These are phyloP conservation scores for Aphelocoma californica DNA, from an alignment of 2,797 vertebrate genomes.

Conservation along the genomic window DNA sequence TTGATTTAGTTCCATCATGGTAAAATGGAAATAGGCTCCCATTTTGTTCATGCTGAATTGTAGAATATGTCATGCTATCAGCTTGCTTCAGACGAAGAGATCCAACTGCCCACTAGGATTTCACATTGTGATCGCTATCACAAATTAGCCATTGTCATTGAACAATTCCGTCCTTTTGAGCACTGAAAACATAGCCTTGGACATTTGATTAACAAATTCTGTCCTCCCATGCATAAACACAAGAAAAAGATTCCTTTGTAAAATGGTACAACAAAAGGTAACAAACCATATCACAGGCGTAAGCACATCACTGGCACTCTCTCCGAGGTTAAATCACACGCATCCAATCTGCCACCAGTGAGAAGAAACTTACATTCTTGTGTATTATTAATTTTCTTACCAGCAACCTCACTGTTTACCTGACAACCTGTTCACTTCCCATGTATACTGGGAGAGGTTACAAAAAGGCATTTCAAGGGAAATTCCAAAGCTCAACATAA, in stretches of 20 bases:
- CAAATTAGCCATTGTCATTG: constrained; percentile 19
- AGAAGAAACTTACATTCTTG: neutral
- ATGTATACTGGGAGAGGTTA: neutral
- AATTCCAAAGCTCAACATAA: constrained; percentile 58
- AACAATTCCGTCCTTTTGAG: constrained; percentile 30
- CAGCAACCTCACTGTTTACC: neutral
- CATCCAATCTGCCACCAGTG: neutral
- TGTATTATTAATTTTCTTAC: neutral
- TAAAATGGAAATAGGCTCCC: constrained; percentile 24
- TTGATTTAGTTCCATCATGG: neutral
- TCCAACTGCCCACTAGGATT: constrained; percentile 39
- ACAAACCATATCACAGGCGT: neutral
- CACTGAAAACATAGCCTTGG: constrained; percentile 24
- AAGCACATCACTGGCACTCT: neutral
- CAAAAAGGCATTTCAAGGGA: constrained; percentile 35
- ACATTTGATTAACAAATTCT: constrained; percentile 49
- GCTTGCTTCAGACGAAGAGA: neutral
- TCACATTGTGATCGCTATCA: constrained; percentile 41
- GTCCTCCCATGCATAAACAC: neutral
- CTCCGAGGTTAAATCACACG: neutral
- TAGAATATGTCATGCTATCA: neutral
- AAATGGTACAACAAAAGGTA: neutral
- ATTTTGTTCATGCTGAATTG: constrained; percentile 37
- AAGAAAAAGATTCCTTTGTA: constrained; percentile 27
- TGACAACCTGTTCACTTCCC: neutral